Percentiles rank a stretch among this genome's conserved stretches.
Conservation (phyloP, 2,888 invertebrate species). For the Leptothorax acervorum region DNA sequence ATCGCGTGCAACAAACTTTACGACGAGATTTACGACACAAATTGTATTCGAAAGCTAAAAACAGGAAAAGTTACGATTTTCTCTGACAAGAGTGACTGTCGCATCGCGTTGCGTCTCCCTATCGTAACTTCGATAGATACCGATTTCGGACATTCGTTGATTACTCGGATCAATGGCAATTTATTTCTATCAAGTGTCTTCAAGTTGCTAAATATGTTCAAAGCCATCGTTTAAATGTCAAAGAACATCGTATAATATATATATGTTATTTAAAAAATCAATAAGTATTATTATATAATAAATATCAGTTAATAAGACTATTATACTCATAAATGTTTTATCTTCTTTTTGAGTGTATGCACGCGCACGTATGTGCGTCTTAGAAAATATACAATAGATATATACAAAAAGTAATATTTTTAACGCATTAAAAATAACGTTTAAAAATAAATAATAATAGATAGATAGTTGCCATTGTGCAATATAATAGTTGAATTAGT, state of each 20-base stretch:
- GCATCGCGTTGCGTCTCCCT: conserved; percentile 4
- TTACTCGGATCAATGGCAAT: conserved; percentile 45
- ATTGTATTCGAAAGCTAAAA: conserved; percentile 77
- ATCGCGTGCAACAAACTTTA: conserved; percentile 77
- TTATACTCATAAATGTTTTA: neutral
- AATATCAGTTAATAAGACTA: neutral
- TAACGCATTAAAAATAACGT: no score
- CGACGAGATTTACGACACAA: conserved; percentile 77
- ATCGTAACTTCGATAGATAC: conserved; percentile 73
- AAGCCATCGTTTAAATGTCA: neutral
- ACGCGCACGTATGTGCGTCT: neutral
- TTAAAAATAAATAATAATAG: neutral
- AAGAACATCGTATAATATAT: neutral
- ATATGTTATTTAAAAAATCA: neutral
- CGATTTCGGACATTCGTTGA: conserved; percentile 74
- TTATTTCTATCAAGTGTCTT: neutral
- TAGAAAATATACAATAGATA: neutral
- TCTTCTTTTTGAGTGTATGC: neutral
- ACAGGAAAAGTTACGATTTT: conserved; percentile 62
- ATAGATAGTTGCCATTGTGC: no score
- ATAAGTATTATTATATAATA: neutral
- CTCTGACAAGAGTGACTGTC: conserved; percentile 27
- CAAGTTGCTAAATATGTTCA: neutral
- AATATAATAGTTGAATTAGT: neutral
- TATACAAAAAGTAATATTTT: neutral